Base-by-base conservation (phyloP, 2,113 vertebrate species). In the Mystacornis crossleyi region DNA sequence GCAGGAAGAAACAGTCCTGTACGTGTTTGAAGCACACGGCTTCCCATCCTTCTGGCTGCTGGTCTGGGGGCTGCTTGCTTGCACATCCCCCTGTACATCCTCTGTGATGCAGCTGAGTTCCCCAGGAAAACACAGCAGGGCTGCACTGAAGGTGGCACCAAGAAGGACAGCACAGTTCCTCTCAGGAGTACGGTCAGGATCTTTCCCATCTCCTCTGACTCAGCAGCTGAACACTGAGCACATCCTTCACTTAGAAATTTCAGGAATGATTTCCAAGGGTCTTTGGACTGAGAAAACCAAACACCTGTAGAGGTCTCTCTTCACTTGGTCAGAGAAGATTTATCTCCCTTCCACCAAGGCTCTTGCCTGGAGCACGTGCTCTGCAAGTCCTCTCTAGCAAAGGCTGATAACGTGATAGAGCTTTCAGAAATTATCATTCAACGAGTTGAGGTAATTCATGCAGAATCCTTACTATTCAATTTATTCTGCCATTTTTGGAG, bases 221-320 rank as follows among this genome's bases (percentile, higher is more conserved):
- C n/a, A 23, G 14, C 26, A 88, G 33, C 45, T 73, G 48, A 47
- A 70, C 3, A 4, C 31, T 33, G 40, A 64, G 28, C 3, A 18
- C n/a, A 60, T 36, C 55, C 87, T 89, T 48, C 65, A 18, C 14
- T 62, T 43, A 18, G 18, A 33, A 70, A 16, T 33, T 74, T 45
- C 57, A 34, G 29, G 34, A 88, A 64, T 42, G 31, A 16, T n/a
- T 58, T 92, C 55, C 58, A 74, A 50, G 73, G 29, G 33, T 75
- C 33, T 78, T 70, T 48, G 33, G 55, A n/a, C 21, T 72, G 80
- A 75, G 60, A 66, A 69, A 73, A 38, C 0, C 33, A 55, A 54
- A 84, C 40, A 80, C 75, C 79, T 95, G 80, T 57, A 94, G 93
- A 90, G 75, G 90, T 93, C 88, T 97, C 92, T 94, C 79, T 95